Evolutionary conservation across 2,888 invertebrate species (phyloP).

Genomic region (Polia nebulosa): DNA sequence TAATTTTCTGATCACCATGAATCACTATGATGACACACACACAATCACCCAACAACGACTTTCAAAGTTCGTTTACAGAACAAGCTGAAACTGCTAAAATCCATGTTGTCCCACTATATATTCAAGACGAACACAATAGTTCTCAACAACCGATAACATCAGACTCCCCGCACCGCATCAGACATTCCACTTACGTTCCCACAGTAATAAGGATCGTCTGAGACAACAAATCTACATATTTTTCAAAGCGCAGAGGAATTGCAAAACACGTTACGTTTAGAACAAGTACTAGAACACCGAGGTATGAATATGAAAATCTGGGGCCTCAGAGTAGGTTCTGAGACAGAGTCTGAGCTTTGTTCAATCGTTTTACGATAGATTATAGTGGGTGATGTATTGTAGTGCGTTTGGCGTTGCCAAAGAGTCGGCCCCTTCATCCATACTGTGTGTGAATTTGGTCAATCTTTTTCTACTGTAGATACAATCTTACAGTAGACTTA

Average conservation of each 20-base stretch:
- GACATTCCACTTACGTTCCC: conserved; percentile 43
- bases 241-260: conserved; percentile 71
- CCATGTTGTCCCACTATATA: background rate
- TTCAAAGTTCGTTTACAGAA: conserved; percentile 5
- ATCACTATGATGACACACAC: too few relatives aligned
- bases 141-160: conserved; percentile 18
- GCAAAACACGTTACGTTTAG: conserved; percentile 73
- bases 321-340: background rate
- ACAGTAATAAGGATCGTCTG: conserved; percentile 44
- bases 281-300: conserved; percentile 56
- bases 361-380: background rate
- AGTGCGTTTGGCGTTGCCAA: too few relatives aligned
- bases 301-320: conserved; percentile 71
- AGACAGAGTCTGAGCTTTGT: conserved; percentile 15
- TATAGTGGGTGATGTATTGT: too few relatives aligned
- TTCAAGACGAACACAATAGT: conserved; percentile 43
- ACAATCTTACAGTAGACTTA: too few relatives aligned
- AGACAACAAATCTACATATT: conserved; percentile 70
- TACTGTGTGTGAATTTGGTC: too few relatives aligned
- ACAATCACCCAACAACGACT: background rate
- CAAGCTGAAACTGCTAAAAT: conserved; percentile 1
- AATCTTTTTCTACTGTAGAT: too few relatives aligned
- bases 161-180: conserved; percentile 36
- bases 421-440: too few relatives aligned
- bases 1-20: too few relatives aligned